phyloP scores from a whole-genome alignment of 2,113 vertebrate genomes.

The Pituophis catenifer region DNA sequence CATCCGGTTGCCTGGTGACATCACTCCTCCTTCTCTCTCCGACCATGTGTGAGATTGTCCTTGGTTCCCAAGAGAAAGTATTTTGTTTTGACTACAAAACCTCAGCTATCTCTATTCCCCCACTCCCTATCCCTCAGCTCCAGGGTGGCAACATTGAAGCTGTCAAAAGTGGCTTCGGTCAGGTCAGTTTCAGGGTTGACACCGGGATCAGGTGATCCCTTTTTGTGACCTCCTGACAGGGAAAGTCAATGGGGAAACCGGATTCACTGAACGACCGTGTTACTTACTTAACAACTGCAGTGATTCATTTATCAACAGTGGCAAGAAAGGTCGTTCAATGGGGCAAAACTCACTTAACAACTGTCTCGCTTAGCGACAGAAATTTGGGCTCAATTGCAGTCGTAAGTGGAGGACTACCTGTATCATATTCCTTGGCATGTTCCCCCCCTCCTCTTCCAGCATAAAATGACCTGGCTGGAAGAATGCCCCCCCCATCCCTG shows the following conservation, averaged over 20 bases:
- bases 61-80: too few species aligned
- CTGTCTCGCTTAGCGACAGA: not conserved
- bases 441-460: not conserved
- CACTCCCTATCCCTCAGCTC: too few species aligned
- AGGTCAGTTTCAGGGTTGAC: too few species aligned
- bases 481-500: not conserved
- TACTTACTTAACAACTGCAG: not conserved
- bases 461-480: not conserved
- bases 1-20: too few species aligned
- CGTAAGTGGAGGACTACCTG: not conserved
- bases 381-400: not conserved
- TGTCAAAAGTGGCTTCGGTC: too few species aligned
- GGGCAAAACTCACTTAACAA: not conserved
- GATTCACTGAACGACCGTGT: not conserved
- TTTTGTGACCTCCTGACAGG: not conserved
- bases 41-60: too few species aligned
- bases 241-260: not conserved
- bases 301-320: not conserved
- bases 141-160: too few species aligned
- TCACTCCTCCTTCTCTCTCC: too few species aligned
- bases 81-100: too few species aligned
- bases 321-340: not conserved
- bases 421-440: not conserved
- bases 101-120: too few species aligned
- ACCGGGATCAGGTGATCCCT: too few species aligned